Conservation (phyloP, 2,888 invertebrate genomes). For the Choristoneura rosaceana region DNA sequence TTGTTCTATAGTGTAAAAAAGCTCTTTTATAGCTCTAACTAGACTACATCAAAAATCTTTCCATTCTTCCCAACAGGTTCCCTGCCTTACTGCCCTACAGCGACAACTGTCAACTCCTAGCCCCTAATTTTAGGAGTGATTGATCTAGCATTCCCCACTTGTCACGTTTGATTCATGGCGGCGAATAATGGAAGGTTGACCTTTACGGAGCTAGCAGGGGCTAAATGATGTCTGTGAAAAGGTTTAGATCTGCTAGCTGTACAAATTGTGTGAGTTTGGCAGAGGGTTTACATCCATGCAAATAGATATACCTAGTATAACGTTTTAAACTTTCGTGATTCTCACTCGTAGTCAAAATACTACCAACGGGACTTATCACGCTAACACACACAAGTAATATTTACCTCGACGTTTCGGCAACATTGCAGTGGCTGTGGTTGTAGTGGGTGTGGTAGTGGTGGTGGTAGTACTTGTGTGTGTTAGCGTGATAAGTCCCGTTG, state of each 20-base stretch:
- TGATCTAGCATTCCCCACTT: conserved; percentile 22
- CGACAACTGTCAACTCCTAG: not conserved
- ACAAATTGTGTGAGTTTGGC: not conserved
- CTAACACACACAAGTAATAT: no score
- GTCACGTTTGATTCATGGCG: conserved; percentile 33
- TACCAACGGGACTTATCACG: no score
- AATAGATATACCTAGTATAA: no score
- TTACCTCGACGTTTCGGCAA: no score
- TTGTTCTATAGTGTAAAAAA: no score
- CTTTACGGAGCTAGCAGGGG: conserved; percentile 2
- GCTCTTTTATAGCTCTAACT: no score
- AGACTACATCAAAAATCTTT: not conserved
- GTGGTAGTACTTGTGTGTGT: no score
- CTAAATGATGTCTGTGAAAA: not conserved
- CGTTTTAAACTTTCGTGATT: no score
- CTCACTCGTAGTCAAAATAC: no score
- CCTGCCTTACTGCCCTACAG: not conserved
- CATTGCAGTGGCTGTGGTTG: no score
- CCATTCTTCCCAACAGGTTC: not conserved
- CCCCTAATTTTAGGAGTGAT: conserved; percentile 22
- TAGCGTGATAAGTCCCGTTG: no score
- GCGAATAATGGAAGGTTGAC: conserved; percentile 4
- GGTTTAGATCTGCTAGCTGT: not conserved
- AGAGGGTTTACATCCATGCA: not conserved
- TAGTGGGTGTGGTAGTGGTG: no score